Base-by-base conservation (phyloP, 2,797 vertebrate species). In the Philypnodon macrostomus region DNA sequence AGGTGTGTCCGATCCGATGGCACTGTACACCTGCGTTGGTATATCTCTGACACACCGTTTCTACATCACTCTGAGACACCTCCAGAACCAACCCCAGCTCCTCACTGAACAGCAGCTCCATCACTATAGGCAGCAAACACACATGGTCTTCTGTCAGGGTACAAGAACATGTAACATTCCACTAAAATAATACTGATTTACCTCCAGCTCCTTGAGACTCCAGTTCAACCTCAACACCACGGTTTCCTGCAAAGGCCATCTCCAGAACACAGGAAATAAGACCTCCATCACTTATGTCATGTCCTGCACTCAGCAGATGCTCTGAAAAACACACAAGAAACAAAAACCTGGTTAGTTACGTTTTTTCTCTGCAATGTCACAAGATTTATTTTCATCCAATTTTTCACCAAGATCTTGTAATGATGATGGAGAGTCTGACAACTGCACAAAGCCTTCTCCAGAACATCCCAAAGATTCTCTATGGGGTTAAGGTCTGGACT, bases 161-260 rank as follows among this genome's bases (percentile, higher is more conserved):
- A 12, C 2, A 33, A 10, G 33, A 18, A 2, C 1, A 47, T 6
- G 26, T 2, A 2, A 27, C 8, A 6, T 27, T 9, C 7, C 26
- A 29, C 7, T 8, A 31, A 31, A n/a, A 31, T 31, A 1, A 31
- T 4, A 3, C 9, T 33, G 13, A 45, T 63, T 54, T 2, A 91
- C 90, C 85, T 84, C 77, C 85, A 35, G 63, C 30, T 49, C 80
- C 87, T 21, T 75, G 38, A 8, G 87, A 88, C 2, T 72, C 63
- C 36, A 94, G 23, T 11, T 92, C 88, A 1, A 92, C 80, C 0
- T 88, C 88, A 19, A 95, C 81, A 1, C 94, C 95, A 46, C 88
- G 89, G 67, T 97, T 97, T 42, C 94, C 95, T 2, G 93, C 93
- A 65, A 97, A 94, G 1, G 93, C 93, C 94, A 96, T 96, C 77